These are phyloP conservation scores for Lepidothrix coronata DNA, from an alignment of 2,113 vertebrate species.

Conservation along the genomic window DNA sequence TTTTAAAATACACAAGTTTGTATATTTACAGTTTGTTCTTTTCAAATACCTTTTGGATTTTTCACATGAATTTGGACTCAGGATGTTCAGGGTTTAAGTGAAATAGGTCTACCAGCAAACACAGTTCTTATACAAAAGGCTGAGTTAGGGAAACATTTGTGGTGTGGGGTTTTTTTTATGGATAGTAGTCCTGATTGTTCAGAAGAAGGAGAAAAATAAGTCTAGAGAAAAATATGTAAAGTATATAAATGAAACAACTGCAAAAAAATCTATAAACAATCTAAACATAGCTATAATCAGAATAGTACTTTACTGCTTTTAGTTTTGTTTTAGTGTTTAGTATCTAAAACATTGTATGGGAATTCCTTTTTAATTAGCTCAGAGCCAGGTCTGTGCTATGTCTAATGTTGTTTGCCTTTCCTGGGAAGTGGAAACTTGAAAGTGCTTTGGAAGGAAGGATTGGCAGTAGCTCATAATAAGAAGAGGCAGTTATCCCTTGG, in stretches of 20 bases:
- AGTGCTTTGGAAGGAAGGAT: neutral
- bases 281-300: neutral
- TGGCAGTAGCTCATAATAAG: neutral
- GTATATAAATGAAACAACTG: neutral
- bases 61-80: neutral
- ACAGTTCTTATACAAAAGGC: neutral
- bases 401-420: neutral
- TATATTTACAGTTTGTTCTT: neutral
- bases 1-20: neutral
- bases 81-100: neutral
- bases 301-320: neutral
- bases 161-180: neutral
- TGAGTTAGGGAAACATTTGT: neutral
- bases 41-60: neutral
- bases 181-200: neutral
- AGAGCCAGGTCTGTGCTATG: neutral
- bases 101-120: neutral
- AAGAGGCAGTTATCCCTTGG: neutral
- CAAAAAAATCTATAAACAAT: neutral
- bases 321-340: neutral
- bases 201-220: neutral
- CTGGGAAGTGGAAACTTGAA: neutral
- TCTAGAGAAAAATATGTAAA: neutral
- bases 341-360: neutral
- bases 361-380: slow-evolving; percentile 37